Evolutionary conservation across 2,797 vertebrate species (phyloP).

Genomic region (Sarcoramphus papa): DNA sequence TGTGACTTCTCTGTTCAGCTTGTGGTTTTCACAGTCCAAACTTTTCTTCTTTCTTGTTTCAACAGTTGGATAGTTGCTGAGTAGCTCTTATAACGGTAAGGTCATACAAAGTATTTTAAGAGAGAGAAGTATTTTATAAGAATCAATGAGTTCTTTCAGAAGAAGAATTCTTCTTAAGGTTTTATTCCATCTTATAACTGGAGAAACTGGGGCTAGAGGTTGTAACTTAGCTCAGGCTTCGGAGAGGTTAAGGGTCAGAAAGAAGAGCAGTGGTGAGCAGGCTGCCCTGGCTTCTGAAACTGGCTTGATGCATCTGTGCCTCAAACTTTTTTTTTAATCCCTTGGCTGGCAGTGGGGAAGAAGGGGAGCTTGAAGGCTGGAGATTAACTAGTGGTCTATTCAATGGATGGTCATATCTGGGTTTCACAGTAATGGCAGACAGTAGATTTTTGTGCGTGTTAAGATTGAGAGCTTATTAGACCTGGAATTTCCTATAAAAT

Average conservation of each 20-base stretch:
- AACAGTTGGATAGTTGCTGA: background rate
- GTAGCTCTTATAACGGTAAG: background rate
- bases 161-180: background rate
- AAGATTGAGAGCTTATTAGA: background rate
- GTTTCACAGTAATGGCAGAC: background rate
- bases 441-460: background rate
- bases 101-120: background rate
- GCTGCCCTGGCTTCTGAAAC: background rate
- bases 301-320: background rate
- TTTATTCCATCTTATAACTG: background rate
- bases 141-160: background rate
- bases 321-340: background rate
- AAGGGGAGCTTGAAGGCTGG: background rate
- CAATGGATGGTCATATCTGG: background rate
- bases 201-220: background rate
- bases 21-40: background rate
- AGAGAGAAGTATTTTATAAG: background rate
- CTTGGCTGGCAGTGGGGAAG: background rate
- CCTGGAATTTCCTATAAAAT: background rate
- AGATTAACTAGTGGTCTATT: background rate
- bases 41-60: background rate
- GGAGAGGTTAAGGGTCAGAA: background rate
- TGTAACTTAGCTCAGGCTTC: background rate
- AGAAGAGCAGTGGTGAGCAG: background rate
- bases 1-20: background rate